Conservation (phyloP, 2,888 invertebrate species). For the Tetragnatha montana region DNA sequence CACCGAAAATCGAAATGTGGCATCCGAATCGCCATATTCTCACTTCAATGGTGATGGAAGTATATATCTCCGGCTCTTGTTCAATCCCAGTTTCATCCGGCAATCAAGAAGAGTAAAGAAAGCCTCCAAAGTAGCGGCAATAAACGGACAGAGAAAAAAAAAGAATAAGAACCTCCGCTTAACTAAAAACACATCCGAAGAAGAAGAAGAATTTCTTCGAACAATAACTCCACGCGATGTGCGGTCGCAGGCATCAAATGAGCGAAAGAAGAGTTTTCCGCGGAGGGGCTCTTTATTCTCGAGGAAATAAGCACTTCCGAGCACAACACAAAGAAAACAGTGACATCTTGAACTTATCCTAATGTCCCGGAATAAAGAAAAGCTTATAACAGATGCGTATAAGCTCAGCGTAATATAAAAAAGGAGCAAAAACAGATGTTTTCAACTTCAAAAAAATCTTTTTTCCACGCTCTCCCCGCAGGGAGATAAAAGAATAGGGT, state of each 20-base stretch:
- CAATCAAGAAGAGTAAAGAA: slow-evolving; percentile 20
- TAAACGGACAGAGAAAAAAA: slow-evolving; percentile 7
- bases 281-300: slow-evolving; percentile 15
- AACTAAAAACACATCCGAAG: neutral
- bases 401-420: slow-evolving; percentile 41
- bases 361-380: slow-evolving; percentile 40
- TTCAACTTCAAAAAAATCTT: slow-evolving; percentile 26
- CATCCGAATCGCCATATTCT: neutral
- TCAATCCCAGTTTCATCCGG: neutral
- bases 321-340: slow-evolving; percentile 36
- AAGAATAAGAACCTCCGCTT: slow-evolving; percentile 1
- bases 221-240: slow-evolving; percentile 36
- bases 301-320: neutral
- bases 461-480: slow-evolving; percentile 17
- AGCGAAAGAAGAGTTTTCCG: neutral
- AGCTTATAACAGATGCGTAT: slow-evolving; percentile 32
- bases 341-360: slow-evolving; percentile 54
- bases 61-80: neutral
- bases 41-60: neutral
- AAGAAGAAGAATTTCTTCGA: slow-evolving; percentile 11
- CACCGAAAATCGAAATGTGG: neutral
- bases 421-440: slow-evolving; percentile 40
- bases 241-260: neutral
- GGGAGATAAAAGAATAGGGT: slow-evolving; percentile 1
- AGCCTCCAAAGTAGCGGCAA: slow-evolving; percentile 8